These are phyloP conservation scores for Meloe dianella DNA, from an alignment of 2,888 invertebrate genomes.

Conservation along the genomic window DNA sequence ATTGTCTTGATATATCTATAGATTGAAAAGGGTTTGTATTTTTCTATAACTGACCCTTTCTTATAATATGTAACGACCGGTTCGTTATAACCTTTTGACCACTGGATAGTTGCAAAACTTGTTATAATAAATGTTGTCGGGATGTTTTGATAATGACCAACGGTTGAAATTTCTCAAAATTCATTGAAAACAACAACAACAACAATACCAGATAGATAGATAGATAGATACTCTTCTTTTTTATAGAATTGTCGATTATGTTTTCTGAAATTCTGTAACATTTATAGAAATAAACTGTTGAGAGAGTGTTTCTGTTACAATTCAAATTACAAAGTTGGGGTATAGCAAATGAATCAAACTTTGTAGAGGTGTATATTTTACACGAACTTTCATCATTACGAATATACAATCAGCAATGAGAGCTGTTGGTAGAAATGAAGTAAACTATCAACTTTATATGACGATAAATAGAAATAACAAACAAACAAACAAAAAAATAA, in stretches of 20 bases:
- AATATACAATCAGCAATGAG: conserved; percentile 45
- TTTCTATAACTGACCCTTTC: conserved; percentile 49
- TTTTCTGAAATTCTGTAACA: conserved; percentile 17
- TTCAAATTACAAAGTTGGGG: conserved; percentile 49
- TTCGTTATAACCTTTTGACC: conserved; percentile 6
- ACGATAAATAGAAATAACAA: neutral
- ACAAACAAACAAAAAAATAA: neutral
- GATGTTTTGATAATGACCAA: neutral
- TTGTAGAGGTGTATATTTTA: conserved; percentile 51
- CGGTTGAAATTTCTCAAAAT: no score
- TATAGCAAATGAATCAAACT: conserved; percentile 51
- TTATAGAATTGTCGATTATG: no score
- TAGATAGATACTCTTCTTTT: no score
- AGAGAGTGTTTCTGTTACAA: conserved; percentile 49
- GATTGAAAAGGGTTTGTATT: conserved; percentile 20
- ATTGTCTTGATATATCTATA: conserved; percentile 19
- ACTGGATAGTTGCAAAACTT: neutral
- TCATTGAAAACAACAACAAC: no score
- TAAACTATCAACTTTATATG: conserved; percentile 1
- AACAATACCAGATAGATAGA: no score
- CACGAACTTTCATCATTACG: conserved; percentile 51
- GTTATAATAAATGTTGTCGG: neutral
- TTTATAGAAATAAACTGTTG: conserved; percentile 45
- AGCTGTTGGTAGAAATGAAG: neutral
- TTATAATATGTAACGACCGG: conserved; percentile 32